These are phyloP conservation scores for Pluvialis apricaria DNA, from an alignment of 2,113 vertebrate species.

Conservation along the genomic window DNA sequence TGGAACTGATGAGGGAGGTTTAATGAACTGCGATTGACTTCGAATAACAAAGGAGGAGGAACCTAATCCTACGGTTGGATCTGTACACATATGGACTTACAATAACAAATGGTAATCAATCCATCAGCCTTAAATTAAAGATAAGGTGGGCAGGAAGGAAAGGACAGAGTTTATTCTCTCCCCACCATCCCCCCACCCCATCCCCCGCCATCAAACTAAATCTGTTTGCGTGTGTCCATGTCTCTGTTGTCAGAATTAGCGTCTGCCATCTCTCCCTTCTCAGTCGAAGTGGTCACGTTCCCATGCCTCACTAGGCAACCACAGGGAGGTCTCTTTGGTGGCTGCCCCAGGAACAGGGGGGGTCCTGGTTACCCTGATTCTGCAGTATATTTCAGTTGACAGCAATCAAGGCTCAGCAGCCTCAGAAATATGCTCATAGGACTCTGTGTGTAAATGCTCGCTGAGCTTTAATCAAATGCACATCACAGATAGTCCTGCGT, in stretches of 20 bases:
- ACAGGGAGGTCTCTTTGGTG: not conserved
- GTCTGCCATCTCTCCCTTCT: not conserved
- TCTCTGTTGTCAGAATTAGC: not conserved
- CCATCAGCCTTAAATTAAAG: constrained; percentile 53
- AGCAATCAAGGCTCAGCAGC: not conserved
- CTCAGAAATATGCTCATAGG: not conserved
- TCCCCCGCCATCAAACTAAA: not conserved
- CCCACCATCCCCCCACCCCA: not conserved
- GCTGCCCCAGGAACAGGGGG: not conserved
- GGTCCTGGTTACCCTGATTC: not conserved
- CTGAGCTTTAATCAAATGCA: constrained; percentile 47
- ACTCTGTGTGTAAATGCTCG: not conserved
- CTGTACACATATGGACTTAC: constrained; percentile 63
- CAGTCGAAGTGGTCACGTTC: not conserved
- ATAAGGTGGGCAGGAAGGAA: constrained; percentile 59
- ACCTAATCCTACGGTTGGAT: constrained; percentile 61
- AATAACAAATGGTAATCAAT: constrained; percentile 69
- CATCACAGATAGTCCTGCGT: not conserved
- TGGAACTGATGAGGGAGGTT: constrained; percentile 47
- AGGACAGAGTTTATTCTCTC: constrained; percentile 24
- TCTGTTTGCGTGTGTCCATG: not conserved
- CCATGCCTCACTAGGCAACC: not conserved
- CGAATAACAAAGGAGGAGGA: constrained; percentile 62
- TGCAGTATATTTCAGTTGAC: not conserved
- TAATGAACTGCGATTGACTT: constrained; percentile 67